phyloP scores from a whole-genome alignment of 35 echinoderm and acorn worm genomes.

The Patiria miniata region DNA sequence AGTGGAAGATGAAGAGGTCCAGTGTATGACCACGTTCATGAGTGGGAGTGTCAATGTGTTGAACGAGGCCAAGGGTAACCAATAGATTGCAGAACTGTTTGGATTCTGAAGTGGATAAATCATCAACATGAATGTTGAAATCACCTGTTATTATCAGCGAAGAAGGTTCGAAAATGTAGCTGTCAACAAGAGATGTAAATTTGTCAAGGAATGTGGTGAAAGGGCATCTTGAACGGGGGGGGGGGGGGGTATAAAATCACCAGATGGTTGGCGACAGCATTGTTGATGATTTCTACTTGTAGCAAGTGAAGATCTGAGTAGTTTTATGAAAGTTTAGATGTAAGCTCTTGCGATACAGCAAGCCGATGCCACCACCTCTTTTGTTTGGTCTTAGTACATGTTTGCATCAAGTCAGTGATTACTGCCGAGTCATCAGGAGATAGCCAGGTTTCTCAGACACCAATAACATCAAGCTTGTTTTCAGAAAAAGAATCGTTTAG shows the following conservation, averaged over 20 bases:
- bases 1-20: not conserved
- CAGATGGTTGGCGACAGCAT: not conserved
- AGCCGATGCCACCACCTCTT: not conserved
- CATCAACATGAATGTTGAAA: too few relatives aligned
- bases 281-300: not conserved
- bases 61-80: not conserved
- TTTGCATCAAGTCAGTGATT: not conserved
- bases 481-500: not conserved
- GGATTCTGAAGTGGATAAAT: not conserved
- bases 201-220: not conserved
- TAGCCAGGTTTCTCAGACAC: too few relatives aligned
- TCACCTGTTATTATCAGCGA: not conserved
- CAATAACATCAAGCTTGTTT: not conserved
- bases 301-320: not conserved
- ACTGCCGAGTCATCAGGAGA: constrained; percentile 6
- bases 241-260: not conserved
- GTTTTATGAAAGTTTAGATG: not conserved
- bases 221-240: not conserved
- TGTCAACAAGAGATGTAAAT: not conserved
- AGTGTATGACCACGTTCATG: not conserved
- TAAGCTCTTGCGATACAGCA: not conserved
- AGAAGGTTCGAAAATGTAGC: not conserved
- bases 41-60: not conserved
- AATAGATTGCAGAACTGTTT: not conserved
- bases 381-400: not conserved